These are phyloP conservation scores for Ormyrus rosae DNA, from an alignment of 2,888 invertebrate genomes.

Conservation along the genomic window DNA sequence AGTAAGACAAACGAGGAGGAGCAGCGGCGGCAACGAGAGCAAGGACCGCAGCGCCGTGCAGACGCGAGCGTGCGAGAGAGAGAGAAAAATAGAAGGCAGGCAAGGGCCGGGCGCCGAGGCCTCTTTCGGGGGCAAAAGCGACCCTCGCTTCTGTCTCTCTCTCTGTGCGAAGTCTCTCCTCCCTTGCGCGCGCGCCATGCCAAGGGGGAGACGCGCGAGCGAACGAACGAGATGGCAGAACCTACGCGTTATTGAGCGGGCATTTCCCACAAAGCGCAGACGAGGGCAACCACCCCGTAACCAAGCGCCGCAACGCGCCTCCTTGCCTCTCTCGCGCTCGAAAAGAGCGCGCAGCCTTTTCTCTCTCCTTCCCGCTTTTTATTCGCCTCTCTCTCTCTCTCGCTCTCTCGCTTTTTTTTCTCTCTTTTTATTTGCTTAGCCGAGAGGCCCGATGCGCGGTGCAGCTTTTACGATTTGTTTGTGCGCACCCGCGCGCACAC, in stretches of 20 bases:
- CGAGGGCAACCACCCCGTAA: slow-evolving; percentile 75
- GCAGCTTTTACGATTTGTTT: background rate
- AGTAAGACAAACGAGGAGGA: slow-evolving; percentile 53
- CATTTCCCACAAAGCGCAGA: slow-evolving; percentile 75
- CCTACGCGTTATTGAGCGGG: slow-evolving; percentile 75
- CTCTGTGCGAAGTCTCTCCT: slow-evolving; percentile 19
- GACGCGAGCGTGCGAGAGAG: background rate
- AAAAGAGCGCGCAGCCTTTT: slow-evolving; percentile 15
- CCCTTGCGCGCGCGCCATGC: slow-evolving; percentile 14
- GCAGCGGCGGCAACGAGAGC: background rate
- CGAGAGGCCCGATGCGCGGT: background rate
- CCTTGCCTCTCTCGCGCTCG: slow-evolving; percentile 54
- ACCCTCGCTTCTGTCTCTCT: slow-evolving; percentile 46
- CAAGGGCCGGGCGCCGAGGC: slow-evolving; percentile 48
- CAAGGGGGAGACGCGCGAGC: slow-evolving; percentile 36
- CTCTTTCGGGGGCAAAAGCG: slow-evolving; percentile 58
- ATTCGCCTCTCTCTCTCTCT: slow-evolving; percentile 37
- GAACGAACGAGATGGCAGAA: slow-evolving; percentile 63
- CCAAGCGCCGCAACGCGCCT: slow-evolving; percentile 65
- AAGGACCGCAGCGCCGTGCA: slow-evolving; percentile 13
- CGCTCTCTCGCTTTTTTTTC: slow-evolving; percentile 39
- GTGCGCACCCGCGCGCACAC: no score
- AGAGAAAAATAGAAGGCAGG: slow-evolving; percentile 33
- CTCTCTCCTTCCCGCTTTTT: slow-evolving; percentile 34
- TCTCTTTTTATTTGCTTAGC: background rate